These are phyloP conservation scores for Sycophila texana DNA, from an alignment of 2,888 invertebrate genomes.

Conservation along the genomic window DNA sequence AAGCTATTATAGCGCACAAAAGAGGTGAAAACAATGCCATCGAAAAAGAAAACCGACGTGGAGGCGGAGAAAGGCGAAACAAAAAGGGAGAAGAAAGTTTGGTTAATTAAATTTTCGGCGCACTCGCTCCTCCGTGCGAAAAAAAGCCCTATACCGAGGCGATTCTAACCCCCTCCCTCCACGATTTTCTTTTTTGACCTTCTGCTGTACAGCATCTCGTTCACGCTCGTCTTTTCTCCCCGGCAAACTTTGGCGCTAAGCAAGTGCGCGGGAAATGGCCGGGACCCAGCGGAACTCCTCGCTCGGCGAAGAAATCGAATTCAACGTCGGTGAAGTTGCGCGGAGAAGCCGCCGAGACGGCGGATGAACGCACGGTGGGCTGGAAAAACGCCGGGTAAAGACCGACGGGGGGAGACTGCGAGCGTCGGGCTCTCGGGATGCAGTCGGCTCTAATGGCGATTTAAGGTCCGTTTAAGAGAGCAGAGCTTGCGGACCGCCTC, in stretches of 20 bases:
- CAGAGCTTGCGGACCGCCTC: neutral
- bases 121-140: neutral
- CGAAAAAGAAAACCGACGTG: neutral
- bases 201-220: neutral
- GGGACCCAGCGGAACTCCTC: constrained; percentile 12
- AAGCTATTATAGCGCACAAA: constrained; percentile 38
- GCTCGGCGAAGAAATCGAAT: constrained; percentile 43
- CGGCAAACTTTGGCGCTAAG: constrained; percentile 17
- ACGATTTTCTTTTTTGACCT: constrained; percentile 3
- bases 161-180: neutral
- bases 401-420: constrained; percentile 1
- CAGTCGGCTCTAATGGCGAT: constrained; percentile 44
- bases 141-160: neutral
- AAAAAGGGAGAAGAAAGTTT: constrained; percentile 15
- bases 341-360: neutral
- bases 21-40: constrained; percentile 28
- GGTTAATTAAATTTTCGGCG: constrained; percentile 41
- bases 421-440: neutral
- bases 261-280: constrained; percentile 11
- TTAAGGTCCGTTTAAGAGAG: constrained; percentile 35
- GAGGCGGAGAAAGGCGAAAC: neutral
- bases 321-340: constrained; percentile 41
- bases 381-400: neutral
- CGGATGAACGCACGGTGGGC: constrained; percentile 30
- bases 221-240: neutral